phyloP scores from a whole-genome alignment of 1,140 invertebrate species.

The Dendroctonus valens region DNA sequence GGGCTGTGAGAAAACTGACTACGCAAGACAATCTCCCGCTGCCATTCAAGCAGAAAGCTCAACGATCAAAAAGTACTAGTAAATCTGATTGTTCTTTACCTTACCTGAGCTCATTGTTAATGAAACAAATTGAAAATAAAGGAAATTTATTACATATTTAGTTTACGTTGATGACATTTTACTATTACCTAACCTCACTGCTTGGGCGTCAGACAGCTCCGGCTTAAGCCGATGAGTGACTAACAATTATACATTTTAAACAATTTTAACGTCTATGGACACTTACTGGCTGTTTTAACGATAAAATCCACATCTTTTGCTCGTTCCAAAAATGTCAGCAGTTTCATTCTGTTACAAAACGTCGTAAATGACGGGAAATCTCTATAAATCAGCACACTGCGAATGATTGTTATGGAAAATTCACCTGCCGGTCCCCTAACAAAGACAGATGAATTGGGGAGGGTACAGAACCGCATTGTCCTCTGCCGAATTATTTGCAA shows the following conservation, averaged over 20 bases:
- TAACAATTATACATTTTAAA: not conserved
- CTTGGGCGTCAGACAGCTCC: slow-evolving; percentile 33
- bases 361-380: not conserved
- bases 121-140: slow-evolving; percentile 5
- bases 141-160: slow-evolving; percentile 3
- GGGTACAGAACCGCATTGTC: too few species aligned
- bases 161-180: slow-evolving; percentile 10
- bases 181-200: slow-evolving; percentile 22
- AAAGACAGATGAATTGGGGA: not conserved
- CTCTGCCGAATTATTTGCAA: too few species aligned
- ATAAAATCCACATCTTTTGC: slow-evolving; percentile 49
- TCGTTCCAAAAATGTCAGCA: slow-evolving; percentile 10
- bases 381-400: not conserved
- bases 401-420: slow-evolving; percentile 10
- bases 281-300: slow-evolving; percentile 49
- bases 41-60: too few species aligned
- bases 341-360: slow-evolving; percentile 13
- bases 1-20: too few species aligned
- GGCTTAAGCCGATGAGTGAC: slow-evolving; percentile 12
- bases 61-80: too few species aligned
- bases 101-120: slow-evolving; percentile 30
- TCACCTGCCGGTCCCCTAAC: slow-evolving; percentile 1
- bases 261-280: slow-evolving; percentile 17
- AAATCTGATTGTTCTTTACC: not conserved
- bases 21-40: too few species aligned